Evolutionary conservation across 2,797 vertebrate genomes (phyloP), one percentile per base, ranked within the genome.

Genomic region (Parotocinclus haroldoi): DNA sequence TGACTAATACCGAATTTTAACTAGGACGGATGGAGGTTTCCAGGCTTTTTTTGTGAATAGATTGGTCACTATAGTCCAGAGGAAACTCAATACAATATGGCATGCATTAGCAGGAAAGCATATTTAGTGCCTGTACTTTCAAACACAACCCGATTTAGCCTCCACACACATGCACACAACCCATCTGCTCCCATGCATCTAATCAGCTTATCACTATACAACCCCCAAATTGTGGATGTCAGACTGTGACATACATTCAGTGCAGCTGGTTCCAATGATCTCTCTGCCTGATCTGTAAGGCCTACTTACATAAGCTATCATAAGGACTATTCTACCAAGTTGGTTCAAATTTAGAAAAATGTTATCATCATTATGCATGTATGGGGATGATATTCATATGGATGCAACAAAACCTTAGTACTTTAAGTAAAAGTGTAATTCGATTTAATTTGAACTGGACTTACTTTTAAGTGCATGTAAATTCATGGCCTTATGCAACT

Each of bases 201-300:
- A 89, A 90, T 89, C 88, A 86, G 86, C 86, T 89, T 89, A 89
- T 73, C 74, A 79, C 72, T 71, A 77, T 45, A 75, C 76, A 77
- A 75, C 74, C 76, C 5, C 45, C 44, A 56, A 39, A 53, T 53
- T 63, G 70, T 65, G 63, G 61, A 54, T 76, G 82, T 83, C 79
- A 83, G 74, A 73, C 81, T 77, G 61, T 88, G 82, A 84, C 82
- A 86, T 79, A 86, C 84, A 87, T 88, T 78, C 75, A 62, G 40
- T 65, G 54, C 55, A 44, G 44, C 39, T 58, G 70, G 18, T 62
- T 56, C 27, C 58, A 42, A 51, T 65, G 37, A 27, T 46, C 46
- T 39, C 45, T 42, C 37, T 12, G 48, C 27, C 55, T 62, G 66
- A 58, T 69, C 64, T 69, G 45, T 68, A 70, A 37, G 48, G 27